phyloP scores from a whole-genome alignment of 2,797 vertebrate genomes.

The Anniella stebbinsi region DNA sequence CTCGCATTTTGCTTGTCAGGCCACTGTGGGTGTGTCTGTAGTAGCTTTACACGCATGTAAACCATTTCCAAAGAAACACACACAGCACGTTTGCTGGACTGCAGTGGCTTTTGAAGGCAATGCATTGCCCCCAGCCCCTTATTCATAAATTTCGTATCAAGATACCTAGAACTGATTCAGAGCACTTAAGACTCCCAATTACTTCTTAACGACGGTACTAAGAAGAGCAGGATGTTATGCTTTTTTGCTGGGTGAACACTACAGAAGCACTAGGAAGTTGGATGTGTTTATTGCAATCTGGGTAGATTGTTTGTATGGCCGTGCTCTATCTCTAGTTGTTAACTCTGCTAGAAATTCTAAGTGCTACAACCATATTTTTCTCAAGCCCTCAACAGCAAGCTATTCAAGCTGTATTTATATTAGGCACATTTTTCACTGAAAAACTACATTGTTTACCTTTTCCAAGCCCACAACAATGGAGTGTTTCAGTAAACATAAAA shows the following conservation, averaged over 20 bases:
- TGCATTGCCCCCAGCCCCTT: slow-evolving; percentile 72
- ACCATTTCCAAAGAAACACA: slow-evolving; percentile 41
- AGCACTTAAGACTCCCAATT: slow-evolving; percentile 78
- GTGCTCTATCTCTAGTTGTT: slow-evolving; percentile 69
- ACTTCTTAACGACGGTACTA: slow-evolving; percentile 75
- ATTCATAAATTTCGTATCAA: slow-evolving; percentile 81
- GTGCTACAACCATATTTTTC: slow-evolving; percentile 66
- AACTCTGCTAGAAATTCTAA: slow-evolving; percentile 72
- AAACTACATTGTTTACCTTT: slow-evolving; percentile 75
- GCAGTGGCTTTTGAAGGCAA: slow-evolving; percentile 69
- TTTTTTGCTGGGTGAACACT: slow-evolving; percentile 67
- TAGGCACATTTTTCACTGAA: slow-evolving; percentile 80
- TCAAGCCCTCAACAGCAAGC: slow-evolving; percentile 66
- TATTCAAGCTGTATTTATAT: slow-evolving; percentile 73
- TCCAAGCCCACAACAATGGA: slow-evolving; percentile 59
- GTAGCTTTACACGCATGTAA: neutral
- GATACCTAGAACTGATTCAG: slow-evolving; percentile 80
- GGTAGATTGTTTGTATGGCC: slow-evolving; percentile 71
- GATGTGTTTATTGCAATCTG: slow-evolving; percentile 73
- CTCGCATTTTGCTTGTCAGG: neutral
- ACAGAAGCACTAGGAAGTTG: slow-evolving; percentile 60
- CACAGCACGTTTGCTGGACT: slow-evolving; percentile 43
- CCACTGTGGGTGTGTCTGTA: neutral
- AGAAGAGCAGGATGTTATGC: slow-evolving; percentile 67
- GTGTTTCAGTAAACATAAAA: slow-evolving; percentile 57